Conservation (phyloP, 92 coral and sea anemone genomes). For the Zoanthus sociatus region DNA sequence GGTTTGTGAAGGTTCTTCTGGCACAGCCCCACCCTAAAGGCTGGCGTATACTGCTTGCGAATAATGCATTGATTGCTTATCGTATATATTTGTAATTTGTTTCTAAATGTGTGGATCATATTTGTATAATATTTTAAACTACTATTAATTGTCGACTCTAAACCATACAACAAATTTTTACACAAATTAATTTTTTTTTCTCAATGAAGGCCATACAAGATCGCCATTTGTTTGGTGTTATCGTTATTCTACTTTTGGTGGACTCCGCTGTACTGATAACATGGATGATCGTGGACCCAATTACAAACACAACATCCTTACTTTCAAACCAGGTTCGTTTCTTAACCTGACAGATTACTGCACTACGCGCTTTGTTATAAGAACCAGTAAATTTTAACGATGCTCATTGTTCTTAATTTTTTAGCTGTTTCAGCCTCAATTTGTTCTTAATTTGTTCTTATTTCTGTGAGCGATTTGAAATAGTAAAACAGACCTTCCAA, state of each 20-base stretch:
- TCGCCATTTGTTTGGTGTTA: constrained; percentile 32
- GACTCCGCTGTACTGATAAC: constrained; percentile 29
- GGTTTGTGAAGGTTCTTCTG: no score
- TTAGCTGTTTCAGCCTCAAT: no score
- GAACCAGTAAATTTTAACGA: no score
- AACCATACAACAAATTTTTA: neutral
- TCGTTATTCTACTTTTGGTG: constrained; percentile 28
- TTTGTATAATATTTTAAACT: neutral
- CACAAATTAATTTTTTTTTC: neutral
- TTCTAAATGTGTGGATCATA: neutral
- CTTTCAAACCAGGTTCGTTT: constrained; percentile 14
- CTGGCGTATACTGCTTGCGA: no score
- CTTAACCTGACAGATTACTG: neutral
- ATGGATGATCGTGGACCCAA: constrained; percentile 40
- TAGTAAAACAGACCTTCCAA: no score
- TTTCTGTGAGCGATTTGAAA: no score
- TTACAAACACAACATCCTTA: constrained; percentile 5
- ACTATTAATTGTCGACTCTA: neutral
- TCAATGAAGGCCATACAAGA: constrained; percentile 18
- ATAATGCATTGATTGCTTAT: no score
- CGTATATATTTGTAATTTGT: neutral
- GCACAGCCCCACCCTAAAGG: no score
- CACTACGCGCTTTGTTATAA: no score
- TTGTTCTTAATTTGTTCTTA: no score
- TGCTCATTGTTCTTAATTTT: no score